Conservation (phyloP, 1,140 invertebrate genomes). For the Ostrea edulis region DNA sequence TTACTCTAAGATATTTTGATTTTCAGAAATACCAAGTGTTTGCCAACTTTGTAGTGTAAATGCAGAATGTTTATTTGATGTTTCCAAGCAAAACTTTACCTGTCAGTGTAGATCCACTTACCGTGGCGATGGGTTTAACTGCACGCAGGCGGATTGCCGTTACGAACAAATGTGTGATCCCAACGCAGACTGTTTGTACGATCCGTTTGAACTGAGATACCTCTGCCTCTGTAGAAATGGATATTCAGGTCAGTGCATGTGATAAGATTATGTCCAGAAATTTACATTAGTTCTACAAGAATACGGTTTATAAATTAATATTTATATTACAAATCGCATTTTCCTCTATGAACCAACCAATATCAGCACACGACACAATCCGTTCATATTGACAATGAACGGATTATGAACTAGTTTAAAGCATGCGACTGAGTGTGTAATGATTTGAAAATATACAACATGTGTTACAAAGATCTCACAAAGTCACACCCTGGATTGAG, state of each 20-base stretch:
- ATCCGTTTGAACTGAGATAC: slow-evolving; percentile 82
- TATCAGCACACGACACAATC: no score
- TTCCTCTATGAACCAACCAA: no score
- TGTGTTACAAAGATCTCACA: no score
- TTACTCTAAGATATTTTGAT: neutral
- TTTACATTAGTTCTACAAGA: no score
- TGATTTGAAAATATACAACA: no score
- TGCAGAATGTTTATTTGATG: slow-evolving; percentile 64
- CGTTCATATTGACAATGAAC: no score
- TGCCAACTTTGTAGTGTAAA: slow-evolving; percentile 70
- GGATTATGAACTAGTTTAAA: no score
- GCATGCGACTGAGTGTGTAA: no score
- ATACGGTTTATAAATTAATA: no score
- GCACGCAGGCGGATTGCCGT: slow-evolving; percentile 82
- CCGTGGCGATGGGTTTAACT: slow-evolving; percentile 62
- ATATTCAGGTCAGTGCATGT: slow-evolving; percentile 79
- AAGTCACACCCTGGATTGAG: no score
- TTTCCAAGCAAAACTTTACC: slow-evolving; percentile 48
- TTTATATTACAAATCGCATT: no score
- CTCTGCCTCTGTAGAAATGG: slow-evolving; percentile 89
- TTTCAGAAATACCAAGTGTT: slow-evolving; percentile 51
- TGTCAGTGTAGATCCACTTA: slow-evolving; percentile 68
- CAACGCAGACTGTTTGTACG: slow-evolving; percentile 89
- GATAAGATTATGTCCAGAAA: no score
- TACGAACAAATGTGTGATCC: slow-evolving; percentile 88